Evolutionary conservation across 1,140 invertebrate species (phyloP).

Genomic region (Streblospio benedicti): DNA sequence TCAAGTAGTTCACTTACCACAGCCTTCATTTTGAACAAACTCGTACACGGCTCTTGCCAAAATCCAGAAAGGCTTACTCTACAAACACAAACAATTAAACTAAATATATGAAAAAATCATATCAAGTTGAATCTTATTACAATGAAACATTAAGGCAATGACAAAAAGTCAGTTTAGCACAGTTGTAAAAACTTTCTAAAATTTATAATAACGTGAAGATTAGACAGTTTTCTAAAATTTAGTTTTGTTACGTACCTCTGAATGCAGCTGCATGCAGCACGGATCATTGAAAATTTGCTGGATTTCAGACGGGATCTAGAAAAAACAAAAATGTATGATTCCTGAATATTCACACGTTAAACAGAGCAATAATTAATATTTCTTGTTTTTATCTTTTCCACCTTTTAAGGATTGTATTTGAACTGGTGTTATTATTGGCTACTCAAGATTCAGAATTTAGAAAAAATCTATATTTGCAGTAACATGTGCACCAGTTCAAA

Average conservation of each 20-base stretch:
- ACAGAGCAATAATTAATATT: no score
- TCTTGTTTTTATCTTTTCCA: no score
- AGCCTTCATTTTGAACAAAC: constrained; percentile 78
- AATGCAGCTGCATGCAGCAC: constrained; percentile 63
- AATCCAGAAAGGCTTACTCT: constrained; percentile 74
- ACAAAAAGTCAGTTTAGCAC: background rate
- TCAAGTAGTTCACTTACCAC: constrained; percentile 30
- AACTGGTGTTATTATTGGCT: background rate
- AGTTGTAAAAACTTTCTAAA: background rate
- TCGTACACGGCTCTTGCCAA: constrained; percentile 79
- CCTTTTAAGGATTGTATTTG: no score
- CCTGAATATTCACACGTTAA: no score
- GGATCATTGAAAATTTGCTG: constrained; percentile 68
- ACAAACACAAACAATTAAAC: no score
- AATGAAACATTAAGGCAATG: constrained; percentile 3
- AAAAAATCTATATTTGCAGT: background rate
- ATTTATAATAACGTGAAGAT: no score
- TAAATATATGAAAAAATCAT: no score
- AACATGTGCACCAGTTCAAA: background rate
- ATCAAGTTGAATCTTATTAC: constrained; percentile 14
- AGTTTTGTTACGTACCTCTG: constrained; percentile 54
- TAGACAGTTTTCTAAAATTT: no score
- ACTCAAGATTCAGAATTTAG: background rate
- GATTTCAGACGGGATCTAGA: constrained; percentile 45
- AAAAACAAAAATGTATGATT: constrained; percentile 15